A percentile compares a stretch with the other conserved stretches of the same genome.
Conservation (phyloP, 2,888 invertebrate species). For the Trichogramma dendrolimi region DNA sequence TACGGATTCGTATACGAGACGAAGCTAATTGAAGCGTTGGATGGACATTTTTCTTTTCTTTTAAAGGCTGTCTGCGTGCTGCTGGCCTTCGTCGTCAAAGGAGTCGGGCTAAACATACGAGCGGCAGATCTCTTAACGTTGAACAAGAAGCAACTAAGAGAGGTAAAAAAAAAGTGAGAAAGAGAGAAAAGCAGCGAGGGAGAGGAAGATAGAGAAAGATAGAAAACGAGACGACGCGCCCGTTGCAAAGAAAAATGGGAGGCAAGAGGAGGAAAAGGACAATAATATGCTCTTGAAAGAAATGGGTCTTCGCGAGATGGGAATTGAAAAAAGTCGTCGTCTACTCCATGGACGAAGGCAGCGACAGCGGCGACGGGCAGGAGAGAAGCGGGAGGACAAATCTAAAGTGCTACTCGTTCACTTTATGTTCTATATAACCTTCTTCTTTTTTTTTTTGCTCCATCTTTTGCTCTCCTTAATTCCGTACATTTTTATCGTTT, state of each 20-base stretch:
- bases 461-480: not conserved
- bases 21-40: constrained; percentile 25
- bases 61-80: not conserved
- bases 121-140: constrained; percentile 17
- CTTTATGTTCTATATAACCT: not conserved
- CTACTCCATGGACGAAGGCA: too few relatives aligned
- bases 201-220: not conserved
- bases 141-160: constrained; percentile 7
- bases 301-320: constrained; percentile 13
- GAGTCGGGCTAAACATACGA: not conserved
- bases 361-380: not conserved
- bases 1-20: too few relatives aligned
- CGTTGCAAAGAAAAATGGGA: not conserved
- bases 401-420: constrained; percentile 11
- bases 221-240: constrained; percentile 1
- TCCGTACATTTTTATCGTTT: constrained; percentile 13
- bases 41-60: constrained; percentile 11
- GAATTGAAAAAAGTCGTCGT: constrained; percentile 21
- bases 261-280: constrained; percentile 1
- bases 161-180: not conserved
- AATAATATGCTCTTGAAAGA: constrained; percentile 25
- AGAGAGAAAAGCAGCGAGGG: not conserved
- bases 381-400: not conserved
- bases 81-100: too few relatives aligned
- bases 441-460: constrained; percentile 2